phyloP scores from a whole-genome alignment of 2,113 vertebrate species.

The Cyanistes caeruleus region DNA sequence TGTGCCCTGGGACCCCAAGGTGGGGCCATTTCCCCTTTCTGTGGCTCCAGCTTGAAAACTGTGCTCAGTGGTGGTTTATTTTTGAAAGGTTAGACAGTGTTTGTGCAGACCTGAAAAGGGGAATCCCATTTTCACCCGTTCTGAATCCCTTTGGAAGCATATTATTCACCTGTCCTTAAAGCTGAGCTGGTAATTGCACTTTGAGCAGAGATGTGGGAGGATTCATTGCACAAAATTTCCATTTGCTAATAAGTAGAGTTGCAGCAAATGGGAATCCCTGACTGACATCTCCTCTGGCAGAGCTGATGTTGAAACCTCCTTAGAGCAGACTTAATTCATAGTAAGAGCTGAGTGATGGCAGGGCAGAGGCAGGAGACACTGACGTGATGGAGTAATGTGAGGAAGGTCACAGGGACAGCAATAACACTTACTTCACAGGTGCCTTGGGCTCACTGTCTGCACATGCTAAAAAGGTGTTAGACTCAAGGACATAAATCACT shows the following conservation, averaged over 20 bases:
- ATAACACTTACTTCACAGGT: not conserved
- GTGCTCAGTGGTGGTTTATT: not conserved
- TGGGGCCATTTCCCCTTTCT: not conserved
- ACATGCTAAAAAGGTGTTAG: not conserved
- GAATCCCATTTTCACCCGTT: not conserved
- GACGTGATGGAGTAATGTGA: not conserved
- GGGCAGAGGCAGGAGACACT: not conserved
- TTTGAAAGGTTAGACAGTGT: not conserved
- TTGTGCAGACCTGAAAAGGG: not conserved
- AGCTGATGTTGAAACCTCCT: not conserved
- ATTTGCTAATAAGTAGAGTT: not conserved
- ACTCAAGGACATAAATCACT: not conserved
- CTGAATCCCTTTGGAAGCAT: not conserved
- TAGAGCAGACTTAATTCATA: not conserved
- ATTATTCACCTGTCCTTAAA: not conserved
- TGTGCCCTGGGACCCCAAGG: not conserved
- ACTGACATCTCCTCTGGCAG: not conserved
- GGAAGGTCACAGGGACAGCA: not conserved
- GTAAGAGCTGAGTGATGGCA: not conserved
- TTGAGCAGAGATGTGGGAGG: not conserved
- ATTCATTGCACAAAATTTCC: not conserved
- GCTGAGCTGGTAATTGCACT: not conserved
- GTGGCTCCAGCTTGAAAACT: not conserved
- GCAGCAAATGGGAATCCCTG: not conserved
- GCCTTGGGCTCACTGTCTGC: not conserved